phyloP scores from a whole-genome alignment of 2,797 vertebrate genomes.

The Gambelia wislizenii region DNA sequence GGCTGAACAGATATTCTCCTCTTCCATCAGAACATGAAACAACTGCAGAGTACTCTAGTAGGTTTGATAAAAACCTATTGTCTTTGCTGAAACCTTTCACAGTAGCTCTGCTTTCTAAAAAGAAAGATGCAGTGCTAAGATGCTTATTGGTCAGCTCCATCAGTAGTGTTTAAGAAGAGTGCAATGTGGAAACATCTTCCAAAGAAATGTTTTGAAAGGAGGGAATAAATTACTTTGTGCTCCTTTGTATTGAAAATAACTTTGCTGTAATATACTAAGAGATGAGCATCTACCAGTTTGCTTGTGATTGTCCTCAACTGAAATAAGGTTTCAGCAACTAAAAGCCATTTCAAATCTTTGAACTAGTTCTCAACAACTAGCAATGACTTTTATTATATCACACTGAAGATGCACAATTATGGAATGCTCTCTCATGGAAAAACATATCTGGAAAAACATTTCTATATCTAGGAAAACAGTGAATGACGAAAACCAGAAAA shows the following conservation, averaged over 20 bases:
- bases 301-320: neutral
- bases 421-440: neutral
- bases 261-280: neutral
- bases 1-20: neutral
- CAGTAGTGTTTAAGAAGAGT: neutral
- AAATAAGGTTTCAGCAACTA: neutral
- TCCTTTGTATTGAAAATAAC: neutral
- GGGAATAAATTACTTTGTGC: neutral
- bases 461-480: no score
- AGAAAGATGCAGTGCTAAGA: neutral
- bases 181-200: constrained; percentile 27
- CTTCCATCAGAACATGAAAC: neutral
- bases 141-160: neutral
- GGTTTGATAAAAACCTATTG: constrained; percentile 20
- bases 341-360: neutral
- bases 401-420: neutral
- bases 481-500: neutral
- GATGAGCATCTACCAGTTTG: neutral
- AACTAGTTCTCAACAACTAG: neutral
- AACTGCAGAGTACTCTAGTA: constrained; percentile 2
- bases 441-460: neutral
- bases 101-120: neutral
- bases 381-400: neutral
- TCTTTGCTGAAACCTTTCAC: neutral
- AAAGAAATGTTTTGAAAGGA: constrained; percentile 18